Evolutionary conservation across 2,888 invertebrate genomes (phyloP), one percentile per base, ranked within the genome.

Genomic region (Temnothorax unifasciatus): DNA sequence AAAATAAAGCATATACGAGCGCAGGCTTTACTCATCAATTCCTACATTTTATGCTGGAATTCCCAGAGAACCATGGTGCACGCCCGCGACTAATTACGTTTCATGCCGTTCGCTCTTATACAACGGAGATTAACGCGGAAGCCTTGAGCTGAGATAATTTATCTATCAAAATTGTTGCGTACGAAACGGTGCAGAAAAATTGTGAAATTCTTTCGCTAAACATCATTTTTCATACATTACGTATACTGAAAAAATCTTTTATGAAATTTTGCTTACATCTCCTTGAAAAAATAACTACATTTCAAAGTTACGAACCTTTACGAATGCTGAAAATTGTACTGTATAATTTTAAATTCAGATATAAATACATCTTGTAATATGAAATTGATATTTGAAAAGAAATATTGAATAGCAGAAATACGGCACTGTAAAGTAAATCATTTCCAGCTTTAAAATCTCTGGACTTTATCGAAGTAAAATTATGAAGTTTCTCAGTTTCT

Each of bases 21-120:
- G 18, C 25, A 34, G 18, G 71, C n/a, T 79, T 38, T 71, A 18
- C 79, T 59, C 79, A 71, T 79, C 79, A 71, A 79, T 79, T 79
- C 13, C 18, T 79, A n/a, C 59, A 18, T 47, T 71, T 79, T 79
- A 71, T 79, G 47, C 47, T 47, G 18, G 25, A 79, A 71, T 61
- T 79, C 9, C 13, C 59, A 4, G 47, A 38, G 13, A 38, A 71
- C 34, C 47, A 8, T 47, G 34, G 25, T 13, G 47, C 41, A 59
- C 9, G 3, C 13, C 4, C 38, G 25, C 59, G 38, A 57, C 59
- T 71, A 79, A 79, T 79, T 79, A 69, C 59, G 21, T 79, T 69
- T 44, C 57, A 25, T 21, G 69, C 18, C 18, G 57, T 47, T 21
- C 18, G 21, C 71, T 47, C 47, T 61, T 59, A 71, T 59, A 71